These are phyloP conservation scores for Shinisaurus crocodilurus DNA, from an alignment of 2,113 vertebrate species.

Conservation along the genomic window DNA sequence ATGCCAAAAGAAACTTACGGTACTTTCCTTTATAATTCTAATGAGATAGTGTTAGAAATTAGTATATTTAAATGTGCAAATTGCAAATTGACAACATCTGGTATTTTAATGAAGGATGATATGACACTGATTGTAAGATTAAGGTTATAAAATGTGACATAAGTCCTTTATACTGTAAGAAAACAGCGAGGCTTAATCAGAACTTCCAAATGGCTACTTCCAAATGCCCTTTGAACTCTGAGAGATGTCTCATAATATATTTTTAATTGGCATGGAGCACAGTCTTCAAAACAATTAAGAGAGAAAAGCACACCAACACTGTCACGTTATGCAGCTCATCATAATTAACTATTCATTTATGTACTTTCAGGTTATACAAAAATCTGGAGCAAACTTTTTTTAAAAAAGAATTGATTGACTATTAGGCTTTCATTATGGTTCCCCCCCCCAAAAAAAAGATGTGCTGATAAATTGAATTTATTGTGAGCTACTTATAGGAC, in stretches of 20 bases:
- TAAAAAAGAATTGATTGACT: neutral
- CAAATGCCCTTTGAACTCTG: slow-evolving; percentile 57
- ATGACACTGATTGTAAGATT: slow-evolving; percentile 45
- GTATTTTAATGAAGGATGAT: slow-evolving; percentile 49
- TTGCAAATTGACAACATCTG: slow-evolving; percentile 53
- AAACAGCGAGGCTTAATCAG: slow-evolving; percentile 54
- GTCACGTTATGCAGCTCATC: neutral
- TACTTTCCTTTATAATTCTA: slow-evolving; percentile 48
- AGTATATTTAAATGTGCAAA: slow-evolving; percentile 58
- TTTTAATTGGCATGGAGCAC: slow-evolving; percentile 35
- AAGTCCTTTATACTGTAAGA: slow-evolving; percentile 38
- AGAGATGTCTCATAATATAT: slow-evolving; percentile 30
- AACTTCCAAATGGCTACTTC: slow-evolving; percentile 30
- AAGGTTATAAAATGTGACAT: slow-evolving; percentile 55
- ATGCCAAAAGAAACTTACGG: slow-evolving; percentile 40
- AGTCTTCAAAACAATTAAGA: slow-evolving; percentile 38
- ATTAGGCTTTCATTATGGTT: slow-evolving; percentile 34
- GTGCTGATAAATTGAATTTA: slow-evolving; percentile 31
- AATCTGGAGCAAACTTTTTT: neutral
- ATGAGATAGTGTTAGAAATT: slow-evolving; percentile 46
- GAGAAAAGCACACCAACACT: neutral
- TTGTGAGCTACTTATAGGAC: slow-evolving; percentile 25
- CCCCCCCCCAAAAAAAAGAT: neutral
- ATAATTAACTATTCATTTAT: neutral
- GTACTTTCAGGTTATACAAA: slow-evolving; percentile 6